These are phyloP conservation scores for Andinoacara biseriatus DNA, from an alignment of 2,113 vertebrate genomes.

Conservation along the genomic window DNA sequence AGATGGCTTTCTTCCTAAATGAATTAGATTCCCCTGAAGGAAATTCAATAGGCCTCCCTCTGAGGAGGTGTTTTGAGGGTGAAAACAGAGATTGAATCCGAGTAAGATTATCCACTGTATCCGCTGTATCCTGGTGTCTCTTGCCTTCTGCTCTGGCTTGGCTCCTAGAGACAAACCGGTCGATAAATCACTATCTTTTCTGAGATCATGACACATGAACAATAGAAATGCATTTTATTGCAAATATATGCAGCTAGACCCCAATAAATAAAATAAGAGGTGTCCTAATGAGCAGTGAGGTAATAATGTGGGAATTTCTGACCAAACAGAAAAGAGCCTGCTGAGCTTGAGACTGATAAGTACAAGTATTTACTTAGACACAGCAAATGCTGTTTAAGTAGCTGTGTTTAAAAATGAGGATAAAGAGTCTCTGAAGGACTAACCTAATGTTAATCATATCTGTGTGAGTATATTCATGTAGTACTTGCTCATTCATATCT, in stretches of 20 bases:
- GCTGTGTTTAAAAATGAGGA: background rate
- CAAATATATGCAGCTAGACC: too few species aligned
- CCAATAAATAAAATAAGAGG: too few species aligned
- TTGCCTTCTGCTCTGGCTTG: slow-evolving; percentile 46
- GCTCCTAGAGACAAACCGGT: slow-evolving; percentile 26
- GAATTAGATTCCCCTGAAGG: slow-evolving; percentile 32
- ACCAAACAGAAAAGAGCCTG: too few species aligned
- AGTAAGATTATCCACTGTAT: background rate
- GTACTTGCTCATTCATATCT: slow-evolving; percentile 15
- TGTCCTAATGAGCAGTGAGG: too few species aligned
- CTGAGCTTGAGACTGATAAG: background rate
- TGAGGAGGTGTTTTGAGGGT: slow-evolving; percentile 46
- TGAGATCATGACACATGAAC: background rate
- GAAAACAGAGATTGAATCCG: slow-evolving; percentile 29
- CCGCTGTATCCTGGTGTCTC: slow-evolving; percentile 14
- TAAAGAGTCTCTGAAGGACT: fast-evolving
- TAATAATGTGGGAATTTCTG: too few species aligned
- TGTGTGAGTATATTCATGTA: background rate
- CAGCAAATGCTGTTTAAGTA: background rate
- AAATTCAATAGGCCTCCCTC: slow-evolving; percentile 51
- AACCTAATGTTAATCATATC: background rate
- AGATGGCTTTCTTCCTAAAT: slow-evolving; percentile 2
- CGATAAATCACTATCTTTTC: slow-evolving; percentile 61
- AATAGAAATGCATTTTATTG: background rate
- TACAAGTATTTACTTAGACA: background rate